These are phyloP conservation scores for Epinotia bilunana DNA, from an alignment of 2,888 invertebrate species.

Conservation along the genomic window DNA sequence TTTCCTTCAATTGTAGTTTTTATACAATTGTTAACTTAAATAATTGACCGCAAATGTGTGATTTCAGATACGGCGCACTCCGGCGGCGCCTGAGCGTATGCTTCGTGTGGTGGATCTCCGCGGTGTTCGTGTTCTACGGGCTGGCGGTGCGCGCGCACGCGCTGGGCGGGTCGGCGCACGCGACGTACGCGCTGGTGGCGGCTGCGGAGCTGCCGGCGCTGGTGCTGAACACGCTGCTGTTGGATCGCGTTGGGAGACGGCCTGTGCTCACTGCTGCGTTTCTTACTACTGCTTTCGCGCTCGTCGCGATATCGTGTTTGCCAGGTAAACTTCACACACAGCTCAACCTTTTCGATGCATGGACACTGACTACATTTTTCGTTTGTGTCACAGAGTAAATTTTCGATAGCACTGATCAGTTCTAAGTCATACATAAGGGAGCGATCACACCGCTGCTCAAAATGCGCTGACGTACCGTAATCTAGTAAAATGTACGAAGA, in stretches of 20 bases:
- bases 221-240: constrained; percentile 70
- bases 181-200: constrained; percentile 73
- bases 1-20: too few relatives aligned
- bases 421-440: too few relatives aligned
- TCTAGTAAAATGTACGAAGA: too few relatives aligned
- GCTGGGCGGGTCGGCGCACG: constrained; percentile 70
- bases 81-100: constrained; percentile 72
- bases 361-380: too few relatives aligned
- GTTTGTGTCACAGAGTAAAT: too few relatives aligned
- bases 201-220: constrained; percentile 76
- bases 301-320: constrained; percentile 65
- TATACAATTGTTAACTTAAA: too few relatives aligned
- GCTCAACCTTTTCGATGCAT: too few relatives aligned
- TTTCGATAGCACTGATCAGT: too few relatives aligned
- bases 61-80: constrained; percentile 67
- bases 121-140: constrained; percentile 80
- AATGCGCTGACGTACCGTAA: too few relatives aligned
- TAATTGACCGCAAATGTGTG: background rate
- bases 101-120: constrained; percentile 76
- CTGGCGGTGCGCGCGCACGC: constrained; percentile 74
- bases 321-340: constrained; percentile 49
- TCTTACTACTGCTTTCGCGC: constrained; percentile 68
- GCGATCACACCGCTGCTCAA: too few relatives aligned
- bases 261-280: constrained; percentile 74
- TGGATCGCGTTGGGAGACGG: constrained; percentile 73